A percentile compares a stretch with the other conserved stretches of the same genome.
Conservation (phyloP, 2,113 vertebrate genomes). For the Chaetorhynchus papuensis region DNA sequence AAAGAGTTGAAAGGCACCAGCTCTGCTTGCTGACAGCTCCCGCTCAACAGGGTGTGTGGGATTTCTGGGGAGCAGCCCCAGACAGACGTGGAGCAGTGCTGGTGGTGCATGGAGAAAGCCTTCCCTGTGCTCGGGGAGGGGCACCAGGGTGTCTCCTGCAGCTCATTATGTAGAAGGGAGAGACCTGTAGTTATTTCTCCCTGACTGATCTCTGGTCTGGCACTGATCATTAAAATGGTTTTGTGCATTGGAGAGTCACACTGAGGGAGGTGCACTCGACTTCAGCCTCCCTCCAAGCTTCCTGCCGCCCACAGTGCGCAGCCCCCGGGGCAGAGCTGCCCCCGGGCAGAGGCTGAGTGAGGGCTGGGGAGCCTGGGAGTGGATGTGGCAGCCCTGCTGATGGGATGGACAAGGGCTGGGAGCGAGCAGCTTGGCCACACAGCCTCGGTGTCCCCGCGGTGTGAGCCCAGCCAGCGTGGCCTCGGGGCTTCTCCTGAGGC, state of each 20-base stretch:
- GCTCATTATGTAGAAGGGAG: not conserved
- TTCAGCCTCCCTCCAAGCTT: not conserved
- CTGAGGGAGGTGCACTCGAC: not conserved
- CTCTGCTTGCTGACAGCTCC: not conserved
- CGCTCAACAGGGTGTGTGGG: not conserved
- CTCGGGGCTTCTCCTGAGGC: not conserved
- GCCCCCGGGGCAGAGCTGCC: not conserved
- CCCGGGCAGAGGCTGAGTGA: fast-evolving
- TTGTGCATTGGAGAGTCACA: not conserved
- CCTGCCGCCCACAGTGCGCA: not conserved
- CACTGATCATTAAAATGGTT: not conserved
- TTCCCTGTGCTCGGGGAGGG: not conserved
- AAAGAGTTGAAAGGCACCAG: not conserved
- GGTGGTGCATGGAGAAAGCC: not conserved
- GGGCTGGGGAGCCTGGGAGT: fast-evolving
- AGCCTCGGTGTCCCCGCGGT: not conserved
- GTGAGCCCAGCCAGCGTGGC: not conserved
- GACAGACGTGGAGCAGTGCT: not conserved
- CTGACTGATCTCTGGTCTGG: not conserved
- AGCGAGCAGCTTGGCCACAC: not conserved
- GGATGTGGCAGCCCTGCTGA: not conserved
- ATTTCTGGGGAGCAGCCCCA: not conserved
- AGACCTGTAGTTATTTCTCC: not conserved
- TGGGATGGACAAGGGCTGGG: not conserved
- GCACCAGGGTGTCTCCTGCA: not conserved